Conservation (phyloP, 2,797 vertebrate species). For the Nyctibius grandis region DNA sequence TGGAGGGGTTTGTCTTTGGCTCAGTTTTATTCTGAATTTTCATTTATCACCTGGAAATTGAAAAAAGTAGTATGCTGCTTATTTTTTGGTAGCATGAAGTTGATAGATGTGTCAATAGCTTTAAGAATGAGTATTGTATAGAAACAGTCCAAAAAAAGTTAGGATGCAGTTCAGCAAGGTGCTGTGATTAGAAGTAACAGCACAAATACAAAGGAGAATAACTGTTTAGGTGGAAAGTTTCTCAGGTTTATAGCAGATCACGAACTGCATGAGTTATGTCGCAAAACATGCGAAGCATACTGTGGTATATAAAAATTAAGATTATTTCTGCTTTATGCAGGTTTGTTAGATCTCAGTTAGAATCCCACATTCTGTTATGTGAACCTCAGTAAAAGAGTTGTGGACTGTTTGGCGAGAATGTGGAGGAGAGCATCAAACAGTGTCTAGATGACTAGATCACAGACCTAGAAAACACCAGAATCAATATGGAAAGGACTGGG, state of each 20-base stretch:
- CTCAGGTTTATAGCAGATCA: neutral
- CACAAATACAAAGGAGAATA: neutral
- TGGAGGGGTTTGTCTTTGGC: neutral
- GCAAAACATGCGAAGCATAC: neutral
- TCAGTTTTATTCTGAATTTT: neutral
- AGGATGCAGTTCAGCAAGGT: neutral
- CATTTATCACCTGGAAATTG: neutral
- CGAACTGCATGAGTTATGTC: neutral
- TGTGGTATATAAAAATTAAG: neutral
- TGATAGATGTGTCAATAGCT: neutral
- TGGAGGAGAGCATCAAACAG: neutral
- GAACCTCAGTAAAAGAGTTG: neutral
- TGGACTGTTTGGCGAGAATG: neutral
- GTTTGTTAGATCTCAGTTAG: neutral
- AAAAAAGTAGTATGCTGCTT: neutral
- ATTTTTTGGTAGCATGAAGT: neutral
- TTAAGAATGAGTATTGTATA: neutral
- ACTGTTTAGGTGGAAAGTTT: neutral
- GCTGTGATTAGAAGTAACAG: neutral
- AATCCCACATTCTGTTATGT: neutral
- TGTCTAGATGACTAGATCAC: neutral
- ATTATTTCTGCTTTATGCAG: neutral
- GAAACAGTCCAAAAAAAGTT: neutral
- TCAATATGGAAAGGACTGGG: neutral
- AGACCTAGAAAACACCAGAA: neutral